A percentile compares a stretch with the other conserved stretches of the same genome.
Evolutionary conservation across 2,113 vertebrate species (phyloP).

Genomic region (Petaurus breviceps): DNA sequence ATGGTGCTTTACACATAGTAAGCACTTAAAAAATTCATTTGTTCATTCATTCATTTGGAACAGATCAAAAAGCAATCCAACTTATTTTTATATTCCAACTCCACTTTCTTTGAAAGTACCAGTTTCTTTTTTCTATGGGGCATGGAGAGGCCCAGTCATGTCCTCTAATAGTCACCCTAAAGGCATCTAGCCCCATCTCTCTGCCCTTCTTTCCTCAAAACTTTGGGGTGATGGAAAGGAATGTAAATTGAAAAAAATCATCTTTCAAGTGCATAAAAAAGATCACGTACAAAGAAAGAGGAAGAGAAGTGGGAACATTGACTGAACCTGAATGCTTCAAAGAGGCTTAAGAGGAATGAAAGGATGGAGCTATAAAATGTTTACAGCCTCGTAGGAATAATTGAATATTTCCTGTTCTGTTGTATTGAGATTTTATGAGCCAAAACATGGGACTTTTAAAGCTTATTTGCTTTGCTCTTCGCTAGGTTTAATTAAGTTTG

Average conservation of each 20-base stretch:
- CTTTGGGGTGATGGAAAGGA: neutral
- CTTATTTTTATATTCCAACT: neutral
- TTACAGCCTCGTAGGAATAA: conserved; percentile 52
- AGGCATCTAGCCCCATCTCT: neutral
- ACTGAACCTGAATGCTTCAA: neutral
- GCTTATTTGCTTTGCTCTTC: conserved; percentile 67
- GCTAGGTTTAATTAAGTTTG: conserved; percentile 62
- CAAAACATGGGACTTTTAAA: conserved; percentile 51
- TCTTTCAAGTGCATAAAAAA: conserved; percentile 56
- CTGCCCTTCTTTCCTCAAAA: neutral
- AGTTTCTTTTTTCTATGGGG: neutral
- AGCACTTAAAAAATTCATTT: neutral
- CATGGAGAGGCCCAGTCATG: fast-evolving
- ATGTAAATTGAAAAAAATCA: conserved; percentile 28
- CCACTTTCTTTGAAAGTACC: neutral
- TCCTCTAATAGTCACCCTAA: no score
- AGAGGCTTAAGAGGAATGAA: neutral
- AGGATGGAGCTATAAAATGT: neutral
- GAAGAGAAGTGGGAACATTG: neutral
- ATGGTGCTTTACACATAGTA: neutral
- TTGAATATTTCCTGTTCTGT: conserved; percentile 63
- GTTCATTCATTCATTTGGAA: neutral
- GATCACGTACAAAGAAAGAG: neutral
- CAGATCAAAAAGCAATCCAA: neutral
- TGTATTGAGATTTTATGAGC: conserved; percentile 52